Conservation (phyloP, 2,113 vertebrate species). For the Corynorhinus townsendii region DNA sequence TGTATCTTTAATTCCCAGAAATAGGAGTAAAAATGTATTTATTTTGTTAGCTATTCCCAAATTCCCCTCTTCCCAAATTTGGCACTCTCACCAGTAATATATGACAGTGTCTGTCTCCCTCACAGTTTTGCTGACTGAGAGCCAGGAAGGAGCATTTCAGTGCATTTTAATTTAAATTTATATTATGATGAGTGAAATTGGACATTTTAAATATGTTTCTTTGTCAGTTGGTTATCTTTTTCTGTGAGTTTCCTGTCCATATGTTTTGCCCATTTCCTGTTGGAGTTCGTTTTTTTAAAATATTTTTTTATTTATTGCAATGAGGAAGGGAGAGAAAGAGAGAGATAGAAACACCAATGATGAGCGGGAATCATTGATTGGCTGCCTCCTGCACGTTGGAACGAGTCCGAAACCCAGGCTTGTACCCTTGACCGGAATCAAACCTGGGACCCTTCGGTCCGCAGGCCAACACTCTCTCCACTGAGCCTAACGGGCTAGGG, state of each 20-base stretch:
- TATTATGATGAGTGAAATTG: neutral
- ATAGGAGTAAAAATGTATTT: neutral
- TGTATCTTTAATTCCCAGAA: neutral
- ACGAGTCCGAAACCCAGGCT: too few species aligned
- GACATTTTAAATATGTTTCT: neutral
- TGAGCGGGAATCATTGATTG: too few species aligned
- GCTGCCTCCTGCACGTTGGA: too few species aligned
- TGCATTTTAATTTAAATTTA: neutral
- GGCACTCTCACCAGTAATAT: too few species aligned
- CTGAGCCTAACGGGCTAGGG: too few species aligned
- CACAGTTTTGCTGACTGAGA: neutral
- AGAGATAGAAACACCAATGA: too few species aligned
- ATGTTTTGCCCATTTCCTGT: neutral
- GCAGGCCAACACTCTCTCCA: too few species aligned
- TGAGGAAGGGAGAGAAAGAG: too few species aligned
- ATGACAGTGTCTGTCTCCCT: neutral
- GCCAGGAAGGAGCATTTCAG: neutral
- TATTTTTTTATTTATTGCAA: too few species aligned
- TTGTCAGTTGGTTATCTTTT: neutral
- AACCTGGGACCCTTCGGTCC: too few species aligned
- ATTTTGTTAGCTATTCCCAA: neutral
- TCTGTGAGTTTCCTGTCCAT: neutral
- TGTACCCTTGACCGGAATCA: too few species aligned
- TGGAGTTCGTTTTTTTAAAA: neutral
- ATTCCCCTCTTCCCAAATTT: neutral